These are phyloP conservation scores for Chironomus striatipennis DNA, from an alignment of 1,140 invertebrate species.

Conservation along the genomic window DNA sequence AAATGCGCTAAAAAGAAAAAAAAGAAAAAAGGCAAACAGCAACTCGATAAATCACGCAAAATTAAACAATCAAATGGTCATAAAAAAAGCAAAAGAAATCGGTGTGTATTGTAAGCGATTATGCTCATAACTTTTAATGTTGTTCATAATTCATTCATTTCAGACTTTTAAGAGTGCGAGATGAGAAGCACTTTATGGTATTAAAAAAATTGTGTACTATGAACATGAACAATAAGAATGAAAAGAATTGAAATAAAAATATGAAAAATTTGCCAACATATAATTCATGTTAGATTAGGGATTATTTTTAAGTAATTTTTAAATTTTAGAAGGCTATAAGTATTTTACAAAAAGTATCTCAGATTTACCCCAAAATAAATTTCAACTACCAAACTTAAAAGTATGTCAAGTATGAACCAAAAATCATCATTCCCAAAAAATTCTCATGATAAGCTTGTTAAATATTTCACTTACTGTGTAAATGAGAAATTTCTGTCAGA, in stretches of 20 bases:
- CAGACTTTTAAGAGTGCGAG: neutral
- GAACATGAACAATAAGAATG: too few species aligned
- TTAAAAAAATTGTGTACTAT: neutral
- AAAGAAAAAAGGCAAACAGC: neutral
- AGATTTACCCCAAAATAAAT: too few species aligned
- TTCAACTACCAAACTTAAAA: too few species aligned
- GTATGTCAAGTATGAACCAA: too few species aligned
- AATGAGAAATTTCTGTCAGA: too few species aligned
- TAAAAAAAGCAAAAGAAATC: neutral
- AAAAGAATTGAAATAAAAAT: too few species aligned
- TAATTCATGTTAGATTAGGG: neutral
- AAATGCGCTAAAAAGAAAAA: too few species aligned
- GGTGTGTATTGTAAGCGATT: constrained; percentile 1
- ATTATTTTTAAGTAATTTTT: neutral
- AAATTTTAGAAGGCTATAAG: too few species aligned
- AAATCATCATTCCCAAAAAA: too few species aligned
- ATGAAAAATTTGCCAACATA: neutral
- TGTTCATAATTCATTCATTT: constrained; percentile 7
- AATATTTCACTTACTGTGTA: too few species aligned
- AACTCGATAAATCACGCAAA: constrained; percentile 21
- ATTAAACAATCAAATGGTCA: constrained; percentile 19
- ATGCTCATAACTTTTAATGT: constrained; percentile 17
- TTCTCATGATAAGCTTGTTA: too few species aligned
- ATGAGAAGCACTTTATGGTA: neutral
- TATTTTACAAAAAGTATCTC: too few species aligned